Conservation (phyloP, 1,140 invertebrate species). For the Sipha flava region DNA sequence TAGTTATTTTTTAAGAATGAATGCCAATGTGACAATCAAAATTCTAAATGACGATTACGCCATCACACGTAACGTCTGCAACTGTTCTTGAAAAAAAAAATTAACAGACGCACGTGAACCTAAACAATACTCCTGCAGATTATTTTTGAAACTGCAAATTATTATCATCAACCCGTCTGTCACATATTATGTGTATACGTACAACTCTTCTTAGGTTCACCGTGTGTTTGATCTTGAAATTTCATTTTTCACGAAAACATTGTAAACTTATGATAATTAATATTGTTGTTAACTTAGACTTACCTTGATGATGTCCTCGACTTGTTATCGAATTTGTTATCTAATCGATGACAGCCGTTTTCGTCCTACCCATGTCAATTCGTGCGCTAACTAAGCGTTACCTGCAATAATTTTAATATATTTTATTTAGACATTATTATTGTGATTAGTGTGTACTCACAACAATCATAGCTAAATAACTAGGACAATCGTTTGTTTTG, state of each 20-base stretch:
- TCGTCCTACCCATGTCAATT: slow-evolving; percentile 32
- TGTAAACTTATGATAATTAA: background rate
- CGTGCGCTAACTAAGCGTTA: slow-evolving; percentile 11
- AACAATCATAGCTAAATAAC: slow-evolving; percentile 24
- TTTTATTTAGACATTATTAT: slow-evolving; percentile 7
- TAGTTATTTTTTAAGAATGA: slow-evolving; percentile 9
- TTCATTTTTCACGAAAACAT: slow-evolving; percentile 27
- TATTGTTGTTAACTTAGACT: slow-evolving; percentile 9
- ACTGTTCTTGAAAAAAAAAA: slow-evolving; percentile 18
- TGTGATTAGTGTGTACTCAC: background rate
- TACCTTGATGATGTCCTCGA: slow-evolving; percentile 4
- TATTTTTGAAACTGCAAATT: background rate
- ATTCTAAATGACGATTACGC: slow-evolving; percentile 25
- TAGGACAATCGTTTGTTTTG: slow-evolving; percentile 24
- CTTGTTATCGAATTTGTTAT: slow-evolving; percentile 28
- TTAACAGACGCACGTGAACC: background rate
- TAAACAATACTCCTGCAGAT: background rate
- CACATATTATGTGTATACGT: background rate
- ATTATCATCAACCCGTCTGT: no score
- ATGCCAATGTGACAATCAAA: slow-evolving; percentile 33
- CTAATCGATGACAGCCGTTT: slow-evolving; percentile 17
- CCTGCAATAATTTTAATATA: slow-evolving; percentile 26
- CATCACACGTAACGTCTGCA: background rate
- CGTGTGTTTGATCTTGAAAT: slow-evolving; percentile 4
- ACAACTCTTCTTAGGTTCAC: background rate